phyloP scores from a whole-genome alignment of 1,140 invertebrate genomes.

The Bilobella aurantiaca region DNA sequence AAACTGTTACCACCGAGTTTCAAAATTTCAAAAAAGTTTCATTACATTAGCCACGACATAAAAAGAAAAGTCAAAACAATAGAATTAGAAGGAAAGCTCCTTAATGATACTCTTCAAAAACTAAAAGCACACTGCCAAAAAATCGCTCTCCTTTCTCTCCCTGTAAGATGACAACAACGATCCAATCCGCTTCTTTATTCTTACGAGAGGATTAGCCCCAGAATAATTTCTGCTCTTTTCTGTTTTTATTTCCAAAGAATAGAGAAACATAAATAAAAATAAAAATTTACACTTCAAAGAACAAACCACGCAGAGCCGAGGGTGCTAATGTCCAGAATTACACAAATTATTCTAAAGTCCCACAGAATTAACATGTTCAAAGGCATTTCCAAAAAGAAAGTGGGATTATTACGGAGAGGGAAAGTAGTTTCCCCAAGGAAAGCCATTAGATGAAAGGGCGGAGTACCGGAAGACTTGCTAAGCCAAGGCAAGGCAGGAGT shows the following conservation, averaged over 20 bases:
- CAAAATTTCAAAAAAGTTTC: background rate
- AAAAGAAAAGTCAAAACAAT: background rate
- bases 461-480: background rate
- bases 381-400: too few relatives aligned
- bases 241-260: too few relatives aligned
- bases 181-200: conserved; percentile 5
- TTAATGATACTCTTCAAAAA: background rate
- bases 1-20: too few relatives aligned
- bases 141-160: background rate
- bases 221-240: conserved; percentile 4
- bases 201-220: background rate
- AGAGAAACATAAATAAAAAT: too few relatives aligned
- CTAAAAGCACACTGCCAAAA: background rate
- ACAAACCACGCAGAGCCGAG: too few relatives aligned
- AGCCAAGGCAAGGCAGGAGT: conserved; percentile 21
- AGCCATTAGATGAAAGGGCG: too few relatives aligned
- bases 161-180: background rate
- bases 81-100: background rate
- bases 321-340: too few relatives aligned
- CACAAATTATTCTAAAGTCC: too few relatives aligned
- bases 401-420: too few relatives aligned
- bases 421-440: too few relatives aligned
- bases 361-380: too few relatives aligned
- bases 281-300: too few relatives aligned
- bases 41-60: background rate